A percentile compares a stretch with the other conserved stretches of the same genome.
These are phyloP conservation scores for Drosophila formosana DNA, from an alignment of 2,888 invertebrate species.

Conservation along the genomic window DNA sequence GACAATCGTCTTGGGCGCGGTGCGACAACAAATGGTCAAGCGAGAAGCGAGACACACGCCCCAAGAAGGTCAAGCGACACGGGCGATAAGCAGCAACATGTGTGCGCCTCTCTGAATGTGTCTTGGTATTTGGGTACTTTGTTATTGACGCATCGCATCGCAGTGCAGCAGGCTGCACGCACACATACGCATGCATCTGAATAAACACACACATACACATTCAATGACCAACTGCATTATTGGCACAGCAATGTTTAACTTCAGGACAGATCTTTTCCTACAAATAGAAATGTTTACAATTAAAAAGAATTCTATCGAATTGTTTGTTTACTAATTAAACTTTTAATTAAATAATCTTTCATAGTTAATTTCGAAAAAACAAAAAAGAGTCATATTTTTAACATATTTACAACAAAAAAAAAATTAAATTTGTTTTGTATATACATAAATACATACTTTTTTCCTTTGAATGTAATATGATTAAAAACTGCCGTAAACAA, in stretches of 20 bases:
- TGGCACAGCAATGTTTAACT: background rate
- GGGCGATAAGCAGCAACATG: conserved; percentile 54
- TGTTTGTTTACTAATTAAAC: no score
- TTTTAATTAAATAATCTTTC: no score
- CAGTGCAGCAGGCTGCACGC: conserved; percentile 3
- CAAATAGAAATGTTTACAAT: no score
- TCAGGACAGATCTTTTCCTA: no score
- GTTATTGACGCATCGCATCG: conserved; percentile 17
- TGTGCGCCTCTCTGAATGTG: conserved; percentile 28
- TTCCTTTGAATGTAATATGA: background rate
- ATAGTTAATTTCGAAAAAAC: no score
- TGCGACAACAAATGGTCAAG: conserved; percentile 47
- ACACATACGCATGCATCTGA: background rate
- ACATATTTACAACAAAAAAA: no score
- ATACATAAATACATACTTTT: no score
- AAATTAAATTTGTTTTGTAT: no score
- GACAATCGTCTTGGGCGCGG: conserved; percentile 64
- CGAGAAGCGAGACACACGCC: background rate
- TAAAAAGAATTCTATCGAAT: no score
- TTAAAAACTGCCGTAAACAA: no score
- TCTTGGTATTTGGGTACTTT: conserved; percentile 19
- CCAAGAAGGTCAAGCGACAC: conserved; percentile 60
- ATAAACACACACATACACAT: background rate
- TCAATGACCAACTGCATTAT: background rate
- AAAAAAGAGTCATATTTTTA: no score